phyloP scores from a whole-genome alignment of 2,888 invertebrate genomes.

The Drosophila diplacantha region DNA sequence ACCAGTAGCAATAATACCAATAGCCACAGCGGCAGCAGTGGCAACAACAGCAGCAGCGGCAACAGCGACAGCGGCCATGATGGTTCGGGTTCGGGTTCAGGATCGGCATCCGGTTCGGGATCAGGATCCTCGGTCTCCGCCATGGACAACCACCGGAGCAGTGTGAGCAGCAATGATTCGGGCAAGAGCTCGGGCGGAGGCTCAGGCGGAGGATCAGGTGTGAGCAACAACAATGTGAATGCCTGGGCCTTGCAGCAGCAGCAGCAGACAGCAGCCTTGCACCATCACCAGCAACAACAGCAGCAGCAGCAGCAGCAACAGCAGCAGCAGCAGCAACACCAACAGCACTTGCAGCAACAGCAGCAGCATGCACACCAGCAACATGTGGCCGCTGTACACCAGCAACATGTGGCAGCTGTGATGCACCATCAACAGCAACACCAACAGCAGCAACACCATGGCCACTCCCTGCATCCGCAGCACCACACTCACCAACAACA shows the following conservation, averaged over 20 bases:
- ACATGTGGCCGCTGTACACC: constrained; percentile 59
- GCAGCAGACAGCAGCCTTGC: constrained; percentile 46
- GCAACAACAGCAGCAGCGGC: constrained; percentile 49
- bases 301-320: constrained; percentile 54
- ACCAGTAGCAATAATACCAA: constrained; percentile 41
- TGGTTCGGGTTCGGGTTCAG: constrained; percentile 10
- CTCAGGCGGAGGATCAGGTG: constrained; percentile 23
- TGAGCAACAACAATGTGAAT: constrained; percentile 50
- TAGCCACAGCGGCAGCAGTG: constrained; percentile 33
- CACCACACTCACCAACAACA: constrained; percentile 56
- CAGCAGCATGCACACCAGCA: constrained; percentile 70
- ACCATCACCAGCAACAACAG: constrained; percentile 50
- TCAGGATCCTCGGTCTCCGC: constrained; percentile 35
- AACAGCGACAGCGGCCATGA: constrained; percentile 48
- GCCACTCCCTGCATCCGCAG: constrained; percentile 56
- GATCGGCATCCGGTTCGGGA: constrained; percentile 8
- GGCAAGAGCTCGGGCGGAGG: constrained; percentile 44
- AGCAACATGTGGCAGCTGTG: no score
- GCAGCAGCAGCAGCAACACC: constrained; percentile 57
- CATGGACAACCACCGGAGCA: constrained; percentile 59
- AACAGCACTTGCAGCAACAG: constrained; percentile 69
- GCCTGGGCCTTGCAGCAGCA: constrained; percentile 53
- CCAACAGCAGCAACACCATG: constrained; percentile 46
- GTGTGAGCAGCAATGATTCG: constrained; percentile 65
- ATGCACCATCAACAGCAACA: constrained; percentile 49